Evolutionary conservation across 1,140 invertebrate genomes (phyloP).

Genomic region (Oscheius sp.): DNA sequence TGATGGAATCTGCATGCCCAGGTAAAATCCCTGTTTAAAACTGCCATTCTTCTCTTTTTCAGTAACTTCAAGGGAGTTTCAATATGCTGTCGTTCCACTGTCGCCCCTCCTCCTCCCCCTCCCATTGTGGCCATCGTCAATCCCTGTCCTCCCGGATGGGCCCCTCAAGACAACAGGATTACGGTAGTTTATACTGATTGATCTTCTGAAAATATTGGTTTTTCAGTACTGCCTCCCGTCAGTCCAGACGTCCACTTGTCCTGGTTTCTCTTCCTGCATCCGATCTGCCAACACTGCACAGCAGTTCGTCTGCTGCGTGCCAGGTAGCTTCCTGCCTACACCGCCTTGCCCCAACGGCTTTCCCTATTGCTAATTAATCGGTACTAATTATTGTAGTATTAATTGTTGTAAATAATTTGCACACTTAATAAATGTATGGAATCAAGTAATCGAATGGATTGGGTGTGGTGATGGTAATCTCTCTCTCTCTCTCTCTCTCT

Average conservation of each 20-base stretch:
- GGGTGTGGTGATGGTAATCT: too few relatives aligned
- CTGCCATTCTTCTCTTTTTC: conserved; percentile 32
- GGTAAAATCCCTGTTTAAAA: neutral
- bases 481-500: too few relatives aligned
- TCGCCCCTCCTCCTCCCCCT: neutral
- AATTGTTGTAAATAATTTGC: too few relatives aligned
- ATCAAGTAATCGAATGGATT: too few relatives aligned
- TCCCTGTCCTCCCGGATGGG: conserved; percentile 17
- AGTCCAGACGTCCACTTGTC: conserved; percentile 14
- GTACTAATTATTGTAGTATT: too few relatives aligned
- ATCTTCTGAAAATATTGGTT: too few relatives aligned
- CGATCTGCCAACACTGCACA: conserved; percentile 31
- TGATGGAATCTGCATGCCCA: neutral
- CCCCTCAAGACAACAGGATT: neutral
- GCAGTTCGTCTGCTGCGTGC: conserved; percentile 45
- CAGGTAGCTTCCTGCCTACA: conserved; percentile 27
- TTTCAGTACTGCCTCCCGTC: conserved; percentile 42
- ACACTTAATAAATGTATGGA: too few relatives aligned
- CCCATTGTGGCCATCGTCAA: conserved; percentile 12
- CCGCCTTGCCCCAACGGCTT: conserved; percentile 5
- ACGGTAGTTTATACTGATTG: too few relatives aligned
- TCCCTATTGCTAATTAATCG: conserved; percentile 8
- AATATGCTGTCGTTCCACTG: conserved; percentile 40
- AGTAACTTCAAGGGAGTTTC: conserved; percentile 47
- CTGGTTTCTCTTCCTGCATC: conserved; percentile 36